Conservation (phyloP, 2,113 vertebrate species). For the Thymallus thymallus region DNA sequence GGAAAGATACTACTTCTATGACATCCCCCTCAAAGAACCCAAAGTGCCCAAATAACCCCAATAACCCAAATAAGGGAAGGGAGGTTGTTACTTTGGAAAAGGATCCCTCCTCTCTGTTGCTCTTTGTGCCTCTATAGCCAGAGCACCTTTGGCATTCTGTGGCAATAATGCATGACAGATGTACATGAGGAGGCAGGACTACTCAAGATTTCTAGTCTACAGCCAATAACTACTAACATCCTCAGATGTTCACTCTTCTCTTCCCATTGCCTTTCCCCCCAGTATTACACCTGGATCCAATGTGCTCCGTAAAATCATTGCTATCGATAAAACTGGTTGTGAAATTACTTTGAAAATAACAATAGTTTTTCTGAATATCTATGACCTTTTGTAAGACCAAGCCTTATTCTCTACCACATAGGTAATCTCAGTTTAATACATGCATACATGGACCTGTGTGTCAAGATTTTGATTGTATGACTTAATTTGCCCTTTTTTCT, state of each 20-base stretch:
- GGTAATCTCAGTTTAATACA: too few relatives aligned
- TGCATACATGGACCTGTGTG: too few relatives aligned
- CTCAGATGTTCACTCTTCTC: constrained; percentile 40
- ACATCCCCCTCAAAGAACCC: not conserved
- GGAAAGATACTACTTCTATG: not conserved
- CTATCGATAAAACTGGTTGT: constrained; percentile 39
- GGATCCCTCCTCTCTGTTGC: constrained; percentile 12
- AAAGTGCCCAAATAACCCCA: not conserved
- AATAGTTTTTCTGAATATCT: not conserved
- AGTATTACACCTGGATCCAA: constrained; percentile 63
- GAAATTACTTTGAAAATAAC: constrained; percentile 29
- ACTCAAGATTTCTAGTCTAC: constrained; percentile 46
- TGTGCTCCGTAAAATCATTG: constrained; percentile 29
- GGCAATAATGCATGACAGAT: constrained; percentile 67
- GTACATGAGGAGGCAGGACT: constrained; percentile 37
- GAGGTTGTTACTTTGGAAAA: constrained; percentile 21
- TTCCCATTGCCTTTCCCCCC: constrained; percentile 17
- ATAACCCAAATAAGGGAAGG: constrained; percentile 33
- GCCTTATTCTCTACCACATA: too few relatives aligned
- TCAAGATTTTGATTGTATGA: too few relatives aligned
- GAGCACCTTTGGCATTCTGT: constrained; percentile 48
- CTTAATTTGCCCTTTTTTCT: too few relatives aligned
- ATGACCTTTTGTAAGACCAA: too few relatives aligned
- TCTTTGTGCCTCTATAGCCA: constrained; percentile 30
- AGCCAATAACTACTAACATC: constrained; percentile 51